These are phyloP conservation scores for Tichodroma muraria DNA, from an alignment of 2,113 vertebrate species.

Conservation along the genomic window DNA sequence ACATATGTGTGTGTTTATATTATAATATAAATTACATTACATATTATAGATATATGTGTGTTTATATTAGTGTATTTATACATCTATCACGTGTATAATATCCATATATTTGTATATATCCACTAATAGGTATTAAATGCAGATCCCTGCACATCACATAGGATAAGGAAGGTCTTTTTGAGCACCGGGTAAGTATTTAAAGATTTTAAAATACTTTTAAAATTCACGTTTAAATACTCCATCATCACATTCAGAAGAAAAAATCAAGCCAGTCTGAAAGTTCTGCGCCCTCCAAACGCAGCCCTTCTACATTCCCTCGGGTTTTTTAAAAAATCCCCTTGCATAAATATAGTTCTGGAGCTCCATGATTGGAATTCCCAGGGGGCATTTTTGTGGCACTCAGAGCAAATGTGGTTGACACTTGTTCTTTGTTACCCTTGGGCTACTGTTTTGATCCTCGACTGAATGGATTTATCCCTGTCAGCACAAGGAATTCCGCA, in stretches of 20 bases:
- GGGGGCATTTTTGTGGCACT: slow-evolving; percentile 50
- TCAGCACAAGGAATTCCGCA: slow-evolving; percentile 54
- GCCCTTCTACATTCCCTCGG: neutral
- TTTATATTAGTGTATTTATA: neutral
- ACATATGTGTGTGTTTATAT: neutral
- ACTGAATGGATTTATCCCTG: slow-evolving; percentile 55
- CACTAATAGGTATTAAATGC: neutral
- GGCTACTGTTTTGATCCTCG: slow-evolving; percentile 70
- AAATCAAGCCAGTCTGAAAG: neutral
- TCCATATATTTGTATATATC: fast-evolving
- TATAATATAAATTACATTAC: too few species aligned
- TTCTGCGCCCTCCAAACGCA: neutral
- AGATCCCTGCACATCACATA: neutral
- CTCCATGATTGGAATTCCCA: slow-evolving; percentile 44
- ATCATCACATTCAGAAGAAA: neutral
- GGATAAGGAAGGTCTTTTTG: neutral
- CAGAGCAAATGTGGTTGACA: slow-evolving; percentile 68
- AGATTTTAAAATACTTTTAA: neutral
- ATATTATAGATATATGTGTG: too few species aligned
- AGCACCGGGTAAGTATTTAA: neutral
- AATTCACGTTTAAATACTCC: neutral
- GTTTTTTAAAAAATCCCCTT: neutral
- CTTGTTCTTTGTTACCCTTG: slow-evolving; percentile 66
- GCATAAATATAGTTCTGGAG: slow-evolving; percentile 55
- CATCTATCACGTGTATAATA: fast-evolving